Evolutionary conservation across 2,888 invertebrate species (phyloP), one percentile per base, ranked within the genome.

Genomic region (Amaurobius ferox): DNA sequence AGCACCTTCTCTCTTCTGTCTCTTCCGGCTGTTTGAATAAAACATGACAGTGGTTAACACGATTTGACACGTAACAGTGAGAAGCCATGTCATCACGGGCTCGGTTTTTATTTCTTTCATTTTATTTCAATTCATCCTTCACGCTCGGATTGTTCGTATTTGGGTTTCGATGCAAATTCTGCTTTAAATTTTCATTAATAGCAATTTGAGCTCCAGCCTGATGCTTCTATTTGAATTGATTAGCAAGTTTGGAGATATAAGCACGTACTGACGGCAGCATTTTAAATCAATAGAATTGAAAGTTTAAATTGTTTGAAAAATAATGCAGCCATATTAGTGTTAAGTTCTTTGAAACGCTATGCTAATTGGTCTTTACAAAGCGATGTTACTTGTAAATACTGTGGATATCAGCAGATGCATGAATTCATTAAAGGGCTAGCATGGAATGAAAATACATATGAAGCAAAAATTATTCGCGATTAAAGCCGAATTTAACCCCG

Each of bases 31-130:
- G 70, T 44, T 32, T 78, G 85, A 85, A 85, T 85, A 78, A 77
- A 78, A 85, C 85, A 85, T 85, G 85, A 78, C 72, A 78, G 77
- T 67, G 72, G 77, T 72, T 77, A 77, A 85, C 85, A 77, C 77
- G 85, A 71, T 85, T 85, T 85, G 77, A 85, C 85, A 85, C 81
- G 61, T 81, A 81, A 68, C 68, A 74, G 68, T 70, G 28, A 29
- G 74, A 62, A 76, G 44, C 61, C 68, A 73, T 79, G 79, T 66
- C 76, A 74, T 83, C 81, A 48, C 64, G 39, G 44, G 26, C 16
- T 68, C 68, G 2, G 13, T 55, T 55, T 55, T 55, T 55, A 55
- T 78, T 61, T 39, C 19, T 11, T 62, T 44, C 19, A 40, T 71
- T 30, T 30, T 32, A 28, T 61, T 68, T 26, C 48, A 32, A 30